phyloP scores from a whole-genome alignment of 1,140 invertebrate species.

The Idris sp. region DNA sequence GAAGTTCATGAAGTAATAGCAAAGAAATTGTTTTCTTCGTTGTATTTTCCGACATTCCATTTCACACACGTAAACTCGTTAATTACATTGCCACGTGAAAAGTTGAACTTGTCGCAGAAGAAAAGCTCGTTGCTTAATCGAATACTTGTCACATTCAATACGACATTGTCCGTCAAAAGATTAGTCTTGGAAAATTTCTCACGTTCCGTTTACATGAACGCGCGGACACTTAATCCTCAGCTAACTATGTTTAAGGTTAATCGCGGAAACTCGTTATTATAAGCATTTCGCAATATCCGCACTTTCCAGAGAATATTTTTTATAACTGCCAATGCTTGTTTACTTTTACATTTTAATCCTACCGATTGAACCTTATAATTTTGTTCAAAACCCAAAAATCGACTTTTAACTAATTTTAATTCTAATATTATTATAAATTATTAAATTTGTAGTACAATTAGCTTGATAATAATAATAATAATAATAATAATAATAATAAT shows the following conservation, averaged over 20 bases:
- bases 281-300: slow-evolving; percentile 15
- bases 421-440: no score
- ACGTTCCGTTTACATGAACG: slow-evolving; percentile 19
- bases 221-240: neutral
- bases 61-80: neutral
- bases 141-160: neutral
- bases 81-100: neutral
- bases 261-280: slow-evolving; percentile 19
- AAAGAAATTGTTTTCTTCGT: neutral
- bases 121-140: slow-evolving; percentile 8
- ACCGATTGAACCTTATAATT: no score
- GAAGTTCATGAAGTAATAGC: neutral
- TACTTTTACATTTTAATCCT: neutral
- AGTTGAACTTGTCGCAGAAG: slow-evolving; percentile 24
- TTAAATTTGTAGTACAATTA: no score
- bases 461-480: no score
- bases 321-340: neutral
- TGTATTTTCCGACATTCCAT: slow-evolving; percentile 1
- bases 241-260: slow-evolving; percentile 4
- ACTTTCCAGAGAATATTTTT: neutral
- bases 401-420: no score
- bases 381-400: no score
- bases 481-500: no score
- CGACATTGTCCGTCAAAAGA: slow-evolving; percentile 26
- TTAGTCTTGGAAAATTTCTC: slow-evolving; percentile 11